Conservation (phyloP, 2,113 vertebrate species). For the Scomber japonicus region DNA sequence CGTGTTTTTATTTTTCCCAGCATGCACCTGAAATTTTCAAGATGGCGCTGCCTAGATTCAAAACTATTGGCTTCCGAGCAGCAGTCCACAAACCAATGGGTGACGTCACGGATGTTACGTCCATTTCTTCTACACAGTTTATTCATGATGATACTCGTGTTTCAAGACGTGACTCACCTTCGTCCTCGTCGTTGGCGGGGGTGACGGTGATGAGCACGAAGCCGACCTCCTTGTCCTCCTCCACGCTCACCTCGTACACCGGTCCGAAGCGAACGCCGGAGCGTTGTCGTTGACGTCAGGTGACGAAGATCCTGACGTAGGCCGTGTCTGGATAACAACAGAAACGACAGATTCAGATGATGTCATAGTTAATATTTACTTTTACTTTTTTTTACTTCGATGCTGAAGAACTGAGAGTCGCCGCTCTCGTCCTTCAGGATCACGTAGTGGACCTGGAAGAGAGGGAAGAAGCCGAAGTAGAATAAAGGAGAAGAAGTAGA, state of each 20-base stretch:
- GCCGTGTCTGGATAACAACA: conserved; percentile 85
- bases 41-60: too few species aligned
- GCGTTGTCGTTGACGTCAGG: conserved; percentile 92
- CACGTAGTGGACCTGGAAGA: conserved; percentile 85
- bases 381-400: conserved; percentile 64
- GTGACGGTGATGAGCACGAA: conserved; percentile 89
- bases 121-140: too few species aligned
- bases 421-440: conserved; percentile 89
- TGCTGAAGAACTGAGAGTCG: conserved; percentile 89
- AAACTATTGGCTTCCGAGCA: too few species aligned
- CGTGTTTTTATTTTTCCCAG: too few species aligned
- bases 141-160: too few species aligned
- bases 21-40: too few species aligned
- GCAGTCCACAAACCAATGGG: too few species aligned
- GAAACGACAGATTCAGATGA: not conserved
- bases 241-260: conserved; percentile 88
- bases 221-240: conserved; percentile 91
- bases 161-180: conserved; percentile 82
- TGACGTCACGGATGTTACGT: too few species aligned
- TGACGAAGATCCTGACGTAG: conserved; percentile 90
- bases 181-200: conserved; percentile 89
- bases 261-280: conserved; percentile 83
- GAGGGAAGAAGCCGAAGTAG: not conserved
- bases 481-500: not conserved
- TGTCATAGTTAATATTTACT: too few species aligned